Conservation (phyloP, 2,888 invertebrate genomes). For the Phyllotreta cruciferae region DNA sequence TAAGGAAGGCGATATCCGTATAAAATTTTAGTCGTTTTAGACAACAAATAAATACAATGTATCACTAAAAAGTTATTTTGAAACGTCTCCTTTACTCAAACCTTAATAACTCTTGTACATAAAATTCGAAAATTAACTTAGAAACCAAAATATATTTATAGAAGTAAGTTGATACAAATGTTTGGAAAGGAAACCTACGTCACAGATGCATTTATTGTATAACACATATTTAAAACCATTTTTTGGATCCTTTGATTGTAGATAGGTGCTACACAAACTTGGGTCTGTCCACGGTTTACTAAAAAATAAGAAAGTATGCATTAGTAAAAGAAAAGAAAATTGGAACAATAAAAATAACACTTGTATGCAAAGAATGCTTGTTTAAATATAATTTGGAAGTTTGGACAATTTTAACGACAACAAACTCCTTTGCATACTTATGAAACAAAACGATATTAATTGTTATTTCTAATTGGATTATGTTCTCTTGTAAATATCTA, state of each 20-base stretch:
- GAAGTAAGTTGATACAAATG: conserved; percentile 26
- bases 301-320: conserved; percentile 35
- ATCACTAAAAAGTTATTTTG: background rate
- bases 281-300: conserved; percentile 41
- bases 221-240: conserved; percentile 34
- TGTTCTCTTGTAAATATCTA: too few relatives aligned
- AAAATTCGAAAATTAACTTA: conserved; percentile 1
- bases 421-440: too few relatives aligned
- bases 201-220: conserved; percentile 32
- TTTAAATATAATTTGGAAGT: too few relatives aligned
- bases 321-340: too few relatives aligned
- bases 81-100: too few relatives aligned
- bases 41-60: background rate
- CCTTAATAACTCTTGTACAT: background rate
- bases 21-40: background rate
- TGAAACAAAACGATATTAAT: too few relatives aligned
- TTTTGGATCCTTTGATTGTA: conserved; percentile 21
- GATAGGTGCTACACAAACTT: conserved; percentile 42
- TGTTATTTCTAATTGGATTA: too few relatives aligned
- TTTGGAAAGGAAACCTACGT: conserved; percentile 29
- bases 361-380: too few relatives aligned
- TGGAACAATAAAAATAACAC: too few relatives aligned
- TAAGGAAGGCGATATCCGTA: background rate
- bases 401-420: too few relatives aligned
- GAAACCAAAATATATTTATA: conserved; percentile 27